Conservation (phyloP, 2,113 vertebrate genomes). For the Colossoma macropomum region DNA sequence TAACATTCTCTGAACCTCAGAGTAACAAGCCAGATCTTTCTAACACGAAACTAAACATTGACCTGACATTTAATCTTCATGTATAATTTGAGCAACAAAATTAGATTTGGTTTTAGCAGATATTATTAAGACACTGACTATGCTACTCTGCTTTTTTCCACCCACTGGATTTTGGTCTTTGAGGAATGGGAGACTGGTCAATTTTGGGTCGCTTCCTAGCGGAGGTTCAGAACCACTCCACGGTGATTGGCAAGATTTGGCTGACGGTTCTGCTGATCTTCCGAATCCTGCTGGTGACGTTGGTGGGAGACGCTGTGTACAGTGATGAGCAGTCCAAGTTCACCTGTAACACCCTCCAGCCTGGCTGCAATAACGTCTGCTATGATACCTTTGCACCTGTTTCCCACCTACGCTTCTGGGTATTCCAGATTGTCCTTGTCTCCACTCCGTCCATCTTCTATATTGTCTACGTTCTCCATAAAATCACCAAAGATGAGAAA, state of each 20-base stretch:
- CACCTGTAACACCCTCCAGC: constrained; percentile 75
- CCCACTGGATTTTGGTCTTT: constrained; percentile 33
- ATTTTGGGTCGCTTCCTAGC: constrained; percentile 75
- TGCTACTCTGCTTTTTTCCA: neutral
- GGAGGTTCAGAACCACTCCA: constrained; percentile 77
- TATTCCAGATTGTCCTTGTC: constrained; percentile 77
- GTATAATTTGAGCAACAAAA: too few relatives aligned
- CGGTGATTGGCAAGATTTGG: constrained; percentile 78
- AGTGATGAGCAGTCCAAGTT: constrained; percentile 77
- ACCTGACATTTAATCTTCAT: neutral
- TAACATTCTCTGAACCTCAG: neutral
- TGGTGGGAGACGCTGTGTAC: constrained; percentile 74
- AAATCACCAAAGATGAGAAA: constrained; percentile 75
- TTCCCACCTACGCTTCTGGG: constrained; percentile 74
- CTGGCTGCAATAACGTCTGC: constrained; percentile 75
- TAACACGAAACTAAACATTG: neutral
- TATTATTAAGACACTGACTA: neutral
- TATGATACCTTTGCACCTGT: constrained; percentile 73
- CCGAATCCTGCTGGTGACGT: constrained; percentile 74
- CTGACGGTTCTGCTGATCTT: constrained; percentile 77
- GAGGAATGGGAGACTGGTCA: constrained; percentile 74
- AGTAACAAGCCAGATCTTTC: neutral
- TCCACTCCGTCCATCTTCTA: constrained; percentile 77
- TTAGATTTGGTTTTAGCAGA: too few relatives aligned
- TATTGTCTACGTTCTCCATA: constrained; percentile 74